These are phyloP conservation scores for Coremacera marginata DNA, from an alignment of 2,888 invertebrate genomes.

Conservation along the genomic window DNA sequence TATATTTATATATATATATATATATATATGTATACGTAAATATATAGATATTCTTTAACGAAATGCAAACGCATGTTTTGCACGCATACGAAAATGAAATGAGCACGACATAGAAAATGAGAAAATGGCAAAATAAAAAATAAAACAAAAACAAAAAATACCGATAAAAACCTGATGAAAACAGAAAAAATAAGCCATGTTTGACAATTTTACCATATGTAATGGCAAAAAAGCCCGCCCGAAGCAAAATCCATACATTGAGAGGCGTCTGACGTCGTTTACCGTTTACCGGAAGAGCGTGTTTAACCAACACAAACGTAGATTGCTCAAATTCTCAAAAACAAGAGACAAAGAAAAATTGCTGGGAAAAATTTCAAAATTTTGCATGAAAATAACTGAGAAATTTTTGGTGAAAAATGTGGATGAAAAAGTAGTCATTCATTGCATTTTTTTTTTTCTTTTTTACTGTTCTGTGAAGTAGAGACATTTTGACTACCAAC, in stretches of 20 bases:
- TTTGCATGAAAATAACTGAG: background rate
- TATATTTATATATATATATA: constrained; percentile 7
- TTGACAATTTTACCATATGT: constrained; percentile 28
- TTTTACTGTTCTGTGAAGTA: background rate
- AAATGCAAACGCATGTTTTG: constrained; percentile 16
- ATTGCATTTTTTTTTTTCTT: background rate
- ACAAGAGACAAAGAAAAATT: constrained; percentile 26
- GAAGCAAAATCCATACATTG: background rate
- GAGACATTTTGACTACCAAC: background rate
- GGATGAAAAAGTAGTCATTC: background rate
- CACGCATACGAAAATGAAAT: background rate
- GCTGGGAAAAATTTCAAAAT: background rate
- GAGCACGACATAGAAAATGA: constrained; percentile 7
- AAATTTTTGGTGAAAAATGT: constrained; percentile 7
- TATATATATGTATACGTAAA: background rate
- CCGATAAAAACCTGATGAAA: constrained; percentile 29
- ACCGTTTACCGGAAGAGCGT: background rate
- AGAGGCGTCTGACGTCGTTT: background rate
- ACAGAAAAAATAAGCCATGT: constrained; percentile 21
- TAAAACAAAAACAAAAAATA: constrained; percentile 29
- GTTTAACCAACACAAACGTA: background rate
- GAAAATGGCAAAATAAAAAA: constrained; percentile 28
- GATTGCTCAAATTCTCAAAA: constrained; percentile 14
- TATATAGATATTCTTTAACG: background rate
- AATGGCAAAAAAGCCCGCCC: background rate